Evolutionary conservation across 2,797 vertebrate genomes (phyloP).

Genomic region (Mus spretus): DNA sequence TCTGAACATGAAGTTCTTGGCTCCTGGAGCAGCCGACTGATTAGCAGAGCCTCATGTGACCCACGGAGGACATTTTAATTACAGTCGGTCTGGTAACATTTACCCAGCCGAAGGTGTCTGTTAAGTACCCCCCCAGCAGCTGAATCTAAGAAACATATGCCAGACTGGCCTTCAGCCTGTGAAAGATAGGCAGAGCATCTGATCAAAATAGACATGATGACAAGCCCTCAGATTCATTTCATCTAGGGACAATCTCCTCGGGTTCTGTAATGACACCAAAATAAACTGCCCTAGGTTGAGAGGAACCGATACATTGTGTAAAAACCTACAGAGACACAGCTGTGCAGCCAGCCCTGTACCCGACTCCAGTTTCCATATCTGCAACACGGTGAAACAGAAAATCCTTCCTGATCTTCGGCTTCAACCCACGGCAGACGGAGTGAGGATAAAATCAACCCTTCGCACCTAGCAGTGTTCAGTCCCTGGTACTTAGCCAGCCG

Average conservation of each 20-base stretch:
- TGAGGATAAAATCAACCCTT: constrained; percentile 13
- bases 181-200: constrained; percentile 15
- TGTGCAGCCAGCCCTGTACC: background rate
- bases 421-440: background rate
- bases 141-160: constrained; percentile 17
- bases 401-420: background rate
- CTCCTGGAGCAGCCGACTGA: background rate
- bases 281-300: constrained; percentile 9
- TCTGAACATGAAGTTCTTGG: background rate
- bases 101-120: background rate
- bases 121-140: constrained; percentile 24
- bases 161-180: constrained; percentile 35
- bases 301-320: constrained; percentile 13
- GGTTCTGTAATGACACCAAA: background rate
- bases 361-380: constrained; percentile 10
- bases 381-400: constrained; percentile 1
- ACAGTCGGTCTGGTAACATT: background rate
- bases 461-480: background rate
- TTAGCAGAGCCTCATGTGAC: background rate
- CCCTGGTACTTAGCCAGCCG: background rate
- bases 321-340: constrained; percentile 31
- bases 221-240: background rate
- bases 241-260: constrained; percentile 13
- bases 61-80: background rate
- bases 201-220: constrained; percentile 74